Conservation (phyloP, 2,888 invertebrate species). For the Dicyrtoma fusca region DNA sequence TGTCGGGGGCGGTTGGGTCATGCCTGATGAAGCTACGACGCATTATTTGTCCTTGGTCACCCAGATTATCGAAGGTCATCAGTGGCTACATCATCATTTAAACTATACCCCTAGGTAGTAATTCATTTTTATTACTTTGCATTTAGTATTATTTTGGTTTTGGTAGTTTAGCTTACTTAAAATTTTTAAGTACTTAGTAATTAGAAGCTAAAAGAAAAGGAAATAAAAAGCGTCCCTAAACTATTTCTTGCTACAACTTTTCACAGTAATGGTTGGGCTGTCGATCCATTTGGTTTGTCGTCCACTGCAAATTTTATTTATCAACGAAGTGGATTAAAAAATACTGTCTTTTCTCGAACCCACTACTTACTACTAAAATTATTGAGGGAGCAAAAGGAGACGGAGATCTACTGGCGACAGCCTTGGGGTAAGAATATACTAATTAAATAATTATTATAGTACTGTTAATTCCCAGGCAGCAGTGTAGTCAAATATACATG, state of each 20-base stretch:
- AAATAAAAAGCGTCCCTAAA: no score
- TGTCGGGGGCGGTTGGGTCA: conserved; percentile 98
- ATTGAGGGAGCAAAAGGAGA: conserved; percentile 74
- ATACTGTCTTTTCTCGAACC: conserved; percentile 82
- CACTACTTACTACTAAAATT: conserved; percentile 96
- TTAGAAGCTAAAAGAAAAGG: no score
- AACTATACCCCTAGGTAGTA: conserved; percentile 69
- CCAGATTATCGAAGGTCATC: conserved; percentile 93
- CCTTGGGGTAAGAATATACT: no score
- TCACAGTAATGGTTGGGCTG: conserved; percentile 77
- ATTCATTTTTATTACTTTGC: no score
- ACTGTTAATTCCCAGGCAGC: no score
- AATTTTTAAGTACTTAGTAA: no score
- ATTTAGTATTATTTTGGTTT: no score
- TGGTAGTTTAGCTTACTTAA: no score
- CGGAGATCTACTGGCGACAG: conserved; percentile 95
- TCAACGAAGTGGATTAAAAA: conserved; percentile 78
- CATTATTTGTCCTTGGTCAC: conserved; percentile 89
- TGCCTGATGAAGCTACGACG: conserved; percentile 96
- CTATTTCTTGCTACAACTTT: no score
- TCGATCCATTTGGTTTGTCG: conserved; percentile 92
- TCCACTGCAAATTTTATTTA: conserved; percentile 81
- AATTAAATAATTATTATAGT: no score
- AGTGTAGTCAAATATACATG: no score
- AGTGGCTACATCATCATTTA: conserved; percentile 83